These are phyloP conservation scores for Zoanthus sansibaricus DNA, from an alignment of 92 coral and sea anemone species.

Conservation along the genomic window DNA sequence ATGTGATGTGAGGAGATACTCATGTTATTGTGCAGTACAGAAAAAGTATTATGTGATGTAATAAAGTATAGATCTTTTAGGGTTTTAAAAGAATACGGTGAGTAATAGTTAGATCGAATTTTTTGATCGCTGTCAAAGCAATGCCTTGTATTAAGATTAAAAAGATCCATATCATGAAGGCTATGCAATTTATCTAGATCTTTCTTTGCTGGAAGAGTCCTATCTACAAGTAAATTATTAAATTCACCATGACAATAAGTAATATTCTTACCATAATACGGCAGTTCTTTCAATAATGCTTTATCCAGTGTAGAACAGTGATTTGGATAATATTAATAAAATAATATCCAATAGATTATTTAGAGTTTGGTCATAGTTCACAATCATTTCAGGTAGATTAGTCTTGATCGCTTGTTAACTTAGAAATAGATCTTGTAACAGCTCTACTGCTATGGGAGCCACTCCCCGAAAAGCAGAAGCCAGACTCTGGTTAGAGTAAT, in stretches of 20 bases:
- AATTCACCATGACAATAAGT: constrained; percentile 33
- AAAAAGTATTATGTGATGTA: constrained; percentile 8
- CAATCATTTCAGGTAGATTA: neutral
- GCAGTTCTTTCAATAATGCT: constrained; percentile 37
- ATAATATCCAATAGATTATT: neutral
- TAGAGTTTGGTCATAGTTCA: neutral
- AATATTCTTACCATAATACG: constrained; percentile 34
- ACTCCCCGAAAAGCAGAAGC: neutral
- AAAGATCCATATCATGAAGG: constrained; percentile 12
- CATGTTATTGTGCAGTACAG: constrained; percentile 25
- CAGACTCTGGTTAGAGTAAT: constrained; percentile 1
- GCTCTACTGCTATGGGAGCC: constrained; percentile 1
- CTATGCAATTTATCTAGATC: constrained; percentile 27
- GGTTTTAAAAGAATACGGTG: constrained; percentile 20
- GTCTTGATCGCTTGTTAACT: neutral
- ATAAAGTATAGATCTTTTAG: constrained; percentile 15
- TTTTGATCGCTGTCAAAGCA: constrained; percentile 7
- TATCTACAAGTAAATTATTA: constrained; percentile 22
- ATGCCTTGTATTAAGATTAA: constrained; percentile 29
- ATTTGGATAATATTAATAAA: neutral
- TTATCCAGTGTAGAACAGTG: constrained; percentile 2
- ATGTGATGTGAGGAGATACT: too few relatives aligned
- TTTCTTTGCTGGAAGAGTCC: constrained; percentile 30
- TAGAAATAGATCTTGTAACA: neutral
- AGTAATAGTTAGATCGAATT: constrained; percentile 28